phyloP scores from a whole-genome alignment of 2,113 vertebrate genomes.

The cattle (Bos taurus) region DNA sequence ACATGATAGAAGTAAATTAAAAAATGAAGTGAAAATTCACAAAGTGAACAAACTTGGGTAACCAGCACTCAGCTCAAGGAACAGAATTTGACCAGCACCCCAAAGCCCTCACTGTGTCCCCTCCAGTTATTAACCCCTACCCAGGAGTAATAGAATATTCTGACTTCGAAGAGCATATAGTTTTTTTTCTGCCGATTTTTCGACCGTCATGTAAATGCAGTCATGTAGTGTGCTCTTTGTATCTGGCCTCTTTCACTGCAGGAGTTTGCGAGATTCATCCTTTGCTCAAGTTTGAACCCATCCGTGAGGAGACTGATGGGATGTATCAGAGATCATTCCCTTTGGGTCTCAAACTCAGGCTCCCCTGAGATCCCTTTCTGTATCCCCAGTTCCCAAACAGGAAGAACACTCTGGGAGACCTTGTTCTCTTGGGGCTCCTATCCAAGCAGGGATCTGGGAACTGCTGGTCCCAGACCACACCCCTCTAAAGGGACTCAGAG shows the following conservation, averaged over 20 bases:
- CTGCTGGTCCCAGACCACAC: constrained; percentile 63
- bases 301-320: neutral
- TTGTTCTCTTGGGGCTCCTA: constrained; percentile 48
- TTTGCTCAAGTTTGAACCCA: neutral
- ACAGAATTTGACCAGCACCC: neutral
- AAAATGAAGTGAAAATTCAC: neutral
- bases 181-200: neutral
- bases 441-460: constrained; percentile 69
- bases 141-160: neutral
- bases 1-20: neutral
- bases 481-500: constrained; percentile 71
- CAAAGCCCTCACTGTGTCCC: neutral
- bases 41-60: neutral
- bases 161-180: neutral
- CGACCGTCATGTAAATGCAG: neutral
- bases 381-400: neutral
- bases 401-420: neutral
- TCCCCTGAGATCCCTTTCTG: neutral
- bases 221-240: neutral
- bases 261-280: neutral
- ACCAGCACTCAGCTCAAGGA: neutral
- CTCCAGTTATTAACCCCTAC: neutral
- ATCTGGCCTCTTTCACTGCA: neutral
- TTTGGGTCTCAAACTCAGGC: neutral
- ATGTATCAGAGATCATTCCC: neutral